Conservation (phyloP, 2,888 invertebrate species). For the Sicus ferrugineus region DNA sequence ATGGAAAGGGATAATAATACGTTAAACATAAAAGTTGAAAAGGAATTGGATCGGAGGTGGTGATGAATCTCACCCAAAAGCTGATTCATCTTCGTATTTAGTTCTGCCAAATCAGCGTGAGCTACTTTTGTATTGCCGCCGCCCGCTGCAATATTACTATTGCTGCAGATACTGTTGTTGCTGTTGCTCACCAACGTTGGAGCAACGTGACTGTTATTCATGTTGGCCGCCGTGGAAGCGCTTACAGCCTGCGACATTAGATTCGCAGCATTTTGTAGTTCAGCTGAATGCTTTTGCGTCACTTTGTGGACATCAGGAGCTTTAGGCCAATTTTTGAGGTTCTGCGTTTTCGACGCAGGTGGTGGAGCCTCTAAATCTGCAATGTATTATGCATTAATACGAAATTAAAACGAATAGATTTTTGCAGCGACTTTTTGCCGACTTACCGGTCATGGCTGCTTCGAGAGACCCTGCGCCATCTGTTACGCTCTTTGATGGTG, state of each 20-base stretch:
- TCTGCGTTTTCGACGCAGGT: slow-evolving; percentile 41
- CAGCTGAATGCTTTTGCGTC: slow-evolving; percentile 56
- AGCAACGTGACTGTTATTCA: slow-evolving; percentile 40
- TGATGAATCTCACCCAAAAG: slow-evolving; percentile 56
- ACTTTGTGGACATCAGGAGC: slow-evolving; percentile 54
- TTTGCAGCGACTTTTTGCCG: neutral
- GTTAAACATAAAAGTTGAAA: neutral
- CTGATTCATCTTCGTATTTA: slow-evolving; percentile 57
- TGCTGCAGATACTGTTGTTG: slow-evolving; percentile 28
- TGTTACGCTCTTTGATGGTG: slow-evolving; percentile 19
- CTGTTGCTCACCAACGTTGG: slow-evolving; percentile 37
- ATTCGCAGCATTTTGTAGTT: slow-evolving; percentile 59
- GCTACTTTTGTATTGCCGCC: slow-evolving; percentile 28
- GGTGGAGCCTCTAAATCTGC: slow-evolving; percentile 40
- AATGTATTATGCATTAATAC: neutral
- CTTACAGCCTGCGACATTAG: slow-evolving; percentile 60
- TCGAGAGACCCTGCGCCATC: neutral
- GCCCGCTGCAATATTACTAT: slow-evolving; percentile 37
- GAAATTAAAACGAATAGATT: neutral
- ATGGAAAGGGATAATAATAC: no score
- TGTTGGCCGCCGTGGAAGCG: slow-evolving; percentile 41
- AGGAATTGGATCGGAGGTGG: no score
- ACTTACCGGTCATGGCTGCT: neutral
- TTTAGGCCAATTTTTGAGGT: slow-evolving; percentile 51
- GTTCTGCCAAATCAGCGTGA: slow-evolving; percentile 46